These are phyloP conservation scores for Sphaerodactylus townsendi DNA, from an alignment of 2,113 vertebrate genomes.

Conservation along the genomic window DNA sequence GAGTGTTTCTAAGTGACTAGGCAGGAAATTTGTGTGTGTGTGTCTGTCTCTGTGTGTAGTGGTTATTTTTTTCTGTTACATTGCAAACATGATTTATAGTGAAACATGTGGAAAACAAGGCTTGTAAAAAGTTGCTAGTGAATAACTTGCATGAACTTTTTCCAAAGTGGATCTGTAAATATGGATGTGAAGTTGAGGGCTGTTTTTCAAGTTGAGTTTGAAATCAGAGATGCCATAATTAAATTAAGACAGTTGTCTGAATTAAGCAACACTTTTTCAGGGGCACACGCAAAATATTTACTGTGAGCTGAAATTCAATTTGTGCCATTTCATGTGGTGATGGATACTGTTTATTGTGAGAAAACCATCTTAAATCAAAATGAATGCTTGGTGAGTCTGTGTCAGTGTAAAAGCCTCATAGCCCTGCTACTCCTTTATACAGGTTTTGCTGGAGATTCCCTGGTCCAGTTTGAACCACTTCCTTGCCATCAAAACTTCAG, in stretches of 20 bases:
- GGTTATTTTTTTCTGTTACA: too few species aligned
- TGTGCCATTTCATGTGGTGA: background rate
- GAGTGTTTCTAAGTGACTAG: too few species aligned
- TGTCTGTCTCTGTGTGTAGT: too few species aligned
- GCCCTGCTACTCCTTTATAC: background rate
- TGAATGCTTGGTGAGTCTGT: too few species aligned
- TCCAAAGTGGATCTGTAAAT: background rate
- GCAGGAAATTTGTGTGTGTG: too few species aligned
- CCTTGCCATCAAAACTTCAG: background rate
- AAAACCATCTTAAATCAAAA: too few species aligned
- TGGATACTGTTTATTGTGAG: background rate
- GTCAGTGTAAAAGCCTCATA: background rate
- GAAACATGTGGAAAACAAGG: background rate
- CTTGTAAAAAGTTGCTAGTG: background rate
- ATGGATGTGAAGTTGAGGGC: too few species aligned
- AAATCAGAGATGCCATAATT: too few species aligned
- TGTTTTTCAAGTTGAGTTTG: too few species aligned
- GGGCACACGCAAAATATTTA: too few species aligned
- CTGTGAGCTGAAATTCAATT: background rate
- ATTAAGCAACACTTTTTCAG: too few species aligned
- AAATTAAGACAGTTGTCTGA: too few species aligned
- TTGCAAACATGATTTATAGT: background rate
- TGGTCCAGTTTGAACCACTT: constrained; percentile 16
- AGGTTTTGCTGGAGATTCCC: background rate
- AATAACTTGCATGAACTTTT: background rate